Evolutionary conservation across 2,888 invertebrate genomes (phyloP), one percentile per base, ranked within the genome.

Genomic region (Hirtodrosophila trivittata): DNA sequence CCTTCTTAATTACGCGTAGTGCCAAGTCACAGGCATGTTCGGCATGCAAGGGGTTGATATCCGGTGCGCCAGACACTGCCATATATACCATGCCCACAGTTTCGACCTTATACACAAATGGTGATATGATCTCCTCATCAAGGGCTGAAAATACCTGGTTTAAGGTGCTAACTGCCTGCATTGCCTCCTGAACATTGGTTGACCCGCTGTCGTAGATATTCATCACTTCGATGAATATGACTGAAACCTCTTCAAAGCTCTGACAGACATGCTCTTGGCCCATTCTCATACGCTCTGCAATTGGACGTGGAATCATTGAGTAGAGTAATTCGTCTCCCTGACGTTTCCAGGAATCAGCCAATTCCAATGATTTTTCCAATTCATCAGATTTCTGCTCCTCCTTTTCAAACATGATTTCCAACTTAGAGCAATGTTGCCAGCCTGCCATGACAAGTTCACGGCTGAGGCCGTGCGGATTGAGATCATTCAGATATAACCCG

Each of bases 1-100:
- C 93, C 45, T 94, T 93, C 9, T 93, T 92, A 3, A 95, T 92
- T 80, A 97, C 93, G 65, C 95, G 94, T 9, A 97, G 91, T 0
- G 96, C 95, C 3, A 97, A 93, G 82, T 95, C 94, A 1, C 95
- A 95, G 9, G 96, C 94, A 66, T 95, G 93, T 60, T 93, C 92
- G 0, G 96, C 95, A 89, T 97, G 97, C 10, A 93, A 90, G 1
- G 93, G 92, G 35, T 94, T 93, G 37, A 93, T 91, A 87, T 97
- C 96, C 0, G 97, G 97, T 1, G 95, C 95, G 0, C 97, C 97
- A 39, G 97, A 96, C 3, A 97, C 97, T 28, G 96, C 94, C 97
- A 97, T 97, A 89, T 97, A 97, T 43, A 93, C 94, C 89, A 94
- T 95, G n/a, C 97, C 97, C 0, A 97, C 96, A 0, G 97, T 97